These are phyloP conservation scores for Scyliorhinus canicula DNA, from an alignment of 2,797 vertebrate genomes.

Conservation along the genomic window DNA sequence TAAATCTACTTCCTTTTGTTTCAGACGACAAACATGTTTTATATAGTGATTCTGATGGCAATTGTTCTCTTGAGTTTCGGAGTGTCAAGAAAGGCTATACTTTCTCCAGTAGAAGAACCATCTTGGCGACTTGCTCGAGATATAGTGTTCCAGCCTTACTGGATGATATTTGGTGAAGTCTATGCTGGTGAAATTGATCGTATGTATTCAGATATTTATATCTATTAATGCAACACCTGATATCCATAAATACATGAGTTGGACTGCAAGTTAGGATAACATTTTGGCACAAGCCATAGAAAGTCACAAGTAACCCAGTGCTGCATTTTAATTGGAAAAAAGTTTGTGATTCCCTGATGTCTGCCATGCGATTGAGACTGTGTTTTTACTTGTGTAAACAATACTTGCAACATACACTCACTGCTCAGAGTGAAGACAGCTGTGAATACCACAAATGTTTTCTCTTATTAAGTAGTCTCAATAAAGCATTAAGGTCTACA, in stretches of 20 bases:
- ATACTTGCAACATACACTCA: background rate
- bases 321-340: background rate
- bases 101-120: constrained; percentile 78
- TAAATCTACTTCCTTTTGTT: constrained; percentile 40
- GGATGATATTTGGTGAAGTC: constrained; percentile 98
- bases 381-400: background rate
- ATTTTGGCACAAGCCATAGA: background rate
- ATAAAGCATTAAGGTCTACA: background rate
- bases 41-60: constrained; percentile 94
- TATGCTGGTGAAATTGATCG: constrained; percentile 82
- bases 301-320: background rate
- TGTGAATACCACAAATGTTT: background rate
- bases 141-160: constrained; percentile 88
- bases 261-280: background rate
- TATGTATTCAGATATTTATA: constrained; percentile 49
- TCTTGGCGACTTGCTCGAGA: constrained; percentile 83
- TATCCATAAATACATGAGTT: background rate
- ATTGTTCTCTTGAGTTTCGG: constrained; percentile 90
- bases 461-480: background rate
- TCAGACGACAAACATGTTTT: constrained; percentile 95
- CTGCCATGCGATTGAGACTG: too few species aligned
- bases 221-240: background rate
- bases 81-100: constrained; percentile 85
- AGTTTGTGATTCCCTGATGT: background rate
- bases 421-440: background rate